These are phyloP conservation scores for Trissolcus brochymenae DNA, from an alignment of 2,888 invertebrate species.

Conservation along the genomic window DNA sequence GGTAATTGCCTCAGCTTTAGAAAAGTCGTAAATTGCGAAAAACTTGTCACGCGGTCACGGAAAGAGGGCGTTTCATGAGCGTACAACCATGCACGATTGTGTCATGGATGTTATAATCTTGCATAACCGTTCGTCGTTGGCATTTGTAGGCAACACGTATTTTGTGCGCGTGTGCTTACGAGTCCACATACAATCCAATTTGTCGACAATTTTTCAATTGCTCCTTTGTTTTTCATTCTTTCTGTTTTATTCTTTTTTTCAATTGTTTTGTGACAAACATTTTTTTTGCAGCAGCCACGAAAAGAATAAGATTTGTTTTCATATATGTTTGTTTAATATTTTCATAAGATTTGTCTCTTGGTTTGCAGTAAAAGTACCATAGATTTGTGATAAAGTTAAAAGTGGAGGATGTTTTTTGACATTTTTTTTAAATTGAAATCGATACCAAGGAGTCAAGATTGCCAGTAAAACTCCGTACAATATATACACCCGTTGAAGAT, in stretches of 20 bases:
- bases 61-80: slow-evolving; percentile 70
- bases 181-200: slow-evolving; percentile 63
- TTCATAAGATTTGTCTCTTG: too few species aligned
- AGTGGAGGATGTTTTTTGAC: slow-evolving; percentile 9
- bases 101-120: slow-evolving; percentile 75
- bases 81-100: slow-evolving; percentile 67
- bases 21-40: slow-evolving; percentile 68
- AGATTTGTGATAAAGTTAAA: slow-evolving; percentile 16
- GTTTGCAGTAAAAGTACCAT: too few species aligned
- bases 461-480: slow-evolving; percentile 45
- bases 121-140: slow-evolving; percentile 67
- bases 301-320: too few species aligned
- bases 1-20: slow-evolving; percentile 56
- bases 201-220: slow-evolving; percentile 63
- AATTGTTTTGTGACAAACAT: too few species aligned
- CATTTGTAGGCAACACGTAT: slow-evolving; percentile 51
- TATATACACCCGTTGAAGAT: slow-evolving; percentile 47
- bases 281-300: not conserved
- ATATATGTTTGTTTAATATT: too few species aligned
- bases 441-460: slow-evolving; percentile 46
- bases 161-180: slow-evolving; percentile 57
- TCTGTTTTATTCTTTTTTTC: too few species aligned
- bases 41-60: slow-evolving; percentile 61
- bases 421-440: slow-evolving; percentile 39
- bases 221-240: not conserved